Conservation (phyloP, 2,113 vertebrate genomes). For the Xiphophorus maculatus region DNA sequence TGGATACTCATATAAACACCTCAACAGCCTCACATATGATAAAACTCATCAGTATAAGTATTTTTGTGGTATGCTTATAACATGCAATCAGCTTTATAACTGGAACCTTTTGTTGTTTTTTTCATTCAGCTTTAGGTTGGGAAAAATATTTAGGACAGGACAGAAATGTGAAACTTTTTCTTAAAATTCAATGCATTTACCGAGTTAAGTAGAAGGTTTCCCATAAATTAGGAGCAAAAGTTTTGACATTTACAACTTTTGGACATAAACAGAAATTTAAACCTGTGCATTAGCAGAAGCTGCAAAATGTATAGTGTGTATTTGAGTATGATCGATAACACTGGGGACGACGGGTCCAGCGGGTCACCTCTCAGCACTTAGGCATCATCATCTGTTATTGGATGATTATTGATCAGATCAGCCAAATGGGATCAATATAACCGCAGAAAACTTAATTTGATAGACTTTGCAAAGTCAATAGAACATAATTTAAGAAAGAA, state of each 20-base stretch:
- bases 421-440: constrained; percentile 40
- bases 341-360: constrained; percentile 39
- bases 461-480: constrained; percentile 46
- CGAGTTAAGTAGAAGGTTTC: background rate
- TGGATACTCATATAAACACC: too few species aligned
- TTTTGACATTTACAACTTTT: background rate
- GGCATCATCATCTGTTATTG: constrained; percentile 67
- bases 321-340: constrained; percentile 54
- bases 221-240: background rate
- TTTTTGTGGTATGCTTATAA: too few species aligned
- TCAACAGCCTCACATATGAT: too few species aligned
- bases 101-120: background rate
- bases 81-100: background rate
- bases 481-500: constrained; percentile 18
- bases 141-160: background rate
- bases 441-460: constrained; percentile 42
- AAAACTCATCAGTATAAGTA: too few species aligned
- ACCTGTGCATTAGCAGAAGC: constrained; percentile 1
- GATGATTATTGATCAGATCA: constrained; percentile 49
- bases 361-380: constrained; percentile 59
- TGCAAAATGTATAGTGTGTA: constrained; percentile 19
- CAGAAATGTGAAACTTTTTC: background rate
- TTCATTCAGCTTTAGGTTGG: background rate
- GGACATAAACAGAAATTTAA: background rate
- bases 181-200: background rate